Evolutionary conservation across 2,888 invertebrate species (phyloP), one percentile per base, ranked within the genome.

Genomic region (Watsonalla cultraria): DNA sequence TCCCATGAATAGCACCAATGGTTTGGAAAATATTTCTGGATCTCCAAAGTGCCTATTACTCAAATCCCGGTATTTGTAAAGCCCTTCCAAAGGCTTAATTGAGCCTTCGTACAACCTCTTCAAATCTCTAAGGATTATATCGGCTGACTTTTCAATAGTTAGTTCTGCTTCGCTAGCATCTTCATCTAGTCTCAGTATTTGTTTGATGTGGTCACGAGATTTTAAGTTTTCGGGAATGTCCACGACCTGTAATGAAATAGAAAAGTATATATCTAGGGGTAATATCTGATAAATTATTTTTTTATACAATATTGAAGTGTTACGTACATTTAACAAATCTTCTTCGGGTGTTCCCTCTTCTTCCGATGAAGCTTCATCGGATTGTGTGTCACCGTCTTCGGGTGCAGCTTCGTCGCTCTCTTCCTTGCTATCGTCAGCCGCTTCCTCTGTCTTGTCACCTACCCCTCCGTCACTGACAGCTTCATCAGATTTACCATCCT

Each of bases 11-110:
- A 98, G 92, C 52, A 98, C 93, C 74, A 98, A 90, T 2, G 98
- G 98, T 76, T 98, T 98, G 5, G 97, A 97, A 82, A 97, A 97
- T 75, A 98, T 97, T 92, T 98, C 98, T 2, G 97, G 96, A 88
- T 98, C 98, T 74, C 97, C 96, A 75, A 97, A 97, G 85, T 96
- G 97, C 63, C 97, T 93, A 80, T 97, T 97, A 79, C 97, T 97
- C 55, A 98, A 92, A 82, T 98, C 97, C 70, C 96, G 93, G 78
- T 97, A 98, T 80, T 97, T 97, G 84, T 97, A 98, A 37, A 96
- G 84, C n/a, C 92, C 93, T 91, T 98, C 98, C 71, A 98, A 87
- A 0, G 98, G 98, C 81, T 97, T 96, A 51, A 98, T 96, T 5
- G 97, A 96, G 62, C 92, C 94, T 80, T 97, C 97, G 70, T 97